Evolutionary conservation across 2,113 vertebrate species (phyloP).

Genomic region (Myotis yumanensis): DNA sequence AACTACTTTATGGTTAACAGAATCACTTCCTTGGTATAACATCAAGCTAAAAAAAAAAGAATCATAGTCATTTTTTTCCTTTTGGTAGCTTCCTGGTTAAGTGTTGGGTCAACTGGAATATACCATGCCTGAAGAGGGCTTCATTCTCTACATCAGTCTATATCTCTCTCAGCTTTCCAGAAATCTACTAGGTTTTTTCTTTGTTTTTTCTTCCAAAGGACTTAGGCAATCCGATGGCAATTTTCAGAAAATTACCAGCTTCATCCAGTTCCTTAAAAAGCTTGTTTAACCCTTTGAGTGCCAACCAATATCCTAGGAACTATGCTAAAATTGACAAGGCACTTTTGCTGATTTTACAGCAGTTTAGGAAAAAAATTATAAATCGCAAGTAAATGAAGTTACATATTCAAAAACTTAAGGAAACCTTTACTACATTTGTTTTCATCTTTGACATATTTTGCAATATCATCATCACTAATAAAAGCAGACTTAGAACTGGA

Average conservation of each 20-base stretch:
- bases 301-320: too few relatives aligned
- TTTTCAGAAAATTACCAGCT: neutral
- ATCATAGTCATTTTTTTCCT: neutral
- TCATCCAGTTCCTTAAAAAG: neutral
- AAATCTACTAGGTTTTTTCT: neutral
- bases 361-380: too few relatives aligned
- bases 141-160: neutral
- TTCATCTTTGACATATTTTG: too few relatives aligned
- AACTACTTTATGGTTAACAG: conserved; percentile 18
- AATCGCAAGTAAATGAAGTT: too few relatives aligned
- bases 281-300: neutral
- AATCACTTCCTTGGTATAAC: neutral
- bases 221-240: neutral
- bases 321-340: too few relatives aligned
- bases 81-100: neutral
- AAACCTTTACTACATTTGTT: too few relatives aligned
- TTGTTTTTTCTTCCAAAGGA: neutral
- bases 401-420: too few relatives aligned
- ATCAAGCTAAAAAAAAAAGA: neutral
- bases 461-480: too few relatives aligned
- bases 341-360: too few relatives aligned
- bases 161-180: too few relatives aligned
- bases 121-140: neutral
- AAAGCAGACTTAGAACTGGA: too few relatives aligned
- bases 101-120: neutral